Evolutionary conservation across 2,888 invertebrate species (phyloP).

Genomic region (Eumacrocentrus americanus): DNA sequence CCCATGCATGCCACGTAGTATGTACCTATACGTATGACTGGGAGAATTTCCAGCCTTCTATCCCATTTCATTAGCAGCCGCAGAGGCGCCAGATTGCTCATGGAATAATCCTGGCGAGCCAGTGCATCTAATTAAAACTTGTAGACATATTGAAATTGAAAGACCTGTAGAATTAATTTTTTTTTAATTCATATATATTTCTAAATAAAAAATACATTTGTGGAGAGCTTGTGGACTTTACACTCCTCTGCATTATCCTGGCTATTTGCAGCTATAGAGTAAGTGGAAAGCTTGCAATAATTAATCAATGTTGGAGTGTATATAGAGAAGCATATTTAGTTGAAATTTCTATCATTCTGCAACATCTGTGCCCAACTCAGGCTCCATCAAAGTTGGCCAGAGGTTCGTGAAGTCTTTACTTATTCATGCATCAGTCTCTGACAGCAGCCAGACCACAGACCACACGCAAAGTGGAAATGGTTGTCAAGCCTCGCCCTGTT

Average conservation of each 20-base stretch:
- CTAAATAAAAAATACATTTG: no score
- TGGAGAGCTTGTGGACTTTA: no score
- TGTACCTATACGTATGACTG: conserved; percentile 14
- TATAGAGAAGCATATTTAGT: conserved; percentile 15
- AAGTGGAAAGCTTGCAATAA: background rate
- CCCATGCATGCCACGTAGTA: conserved; percentile 18
- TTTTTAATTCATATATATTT: background rate
- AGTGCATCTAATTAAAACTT: conserved; percentile 41
- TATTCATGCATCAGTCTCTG: conserved; percentile 43
- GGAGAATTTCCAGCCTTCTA: conserved; percentile 22
- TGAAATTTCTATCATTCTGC: conserved; percentile 38
- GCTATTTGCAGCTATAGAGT: background rate
- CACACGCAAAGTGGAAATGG: conserved; percentile 44
- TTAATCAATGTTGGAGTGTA: conserved; percentile 15
- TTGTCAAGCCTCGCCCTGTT: conserved; percentile 34
- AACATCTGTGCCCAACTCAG: conserved; percentile 31
- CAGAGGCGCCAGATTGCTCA: conserved; percentile 36
- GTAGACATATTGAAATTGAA: conserved; percentile 32
- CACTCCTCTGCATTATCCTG: no score
- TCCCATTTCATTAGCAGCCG: conserved; percentile 36
- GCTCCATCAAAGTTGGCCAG: conserved; percentile 33
- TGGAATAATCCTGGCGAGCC: conserved; percentile 34
- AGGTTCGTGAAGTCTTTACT: conserved; percentile 37
- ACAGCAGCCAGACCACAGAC: conserved; percentile 40
- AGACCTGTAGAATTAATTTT: background rate